These are phyloP conservation scores for Cepaea nemoralis DNA, from an alignment of 1,140 invertebrate genomes.

Conservation along the genomic window DNA sequence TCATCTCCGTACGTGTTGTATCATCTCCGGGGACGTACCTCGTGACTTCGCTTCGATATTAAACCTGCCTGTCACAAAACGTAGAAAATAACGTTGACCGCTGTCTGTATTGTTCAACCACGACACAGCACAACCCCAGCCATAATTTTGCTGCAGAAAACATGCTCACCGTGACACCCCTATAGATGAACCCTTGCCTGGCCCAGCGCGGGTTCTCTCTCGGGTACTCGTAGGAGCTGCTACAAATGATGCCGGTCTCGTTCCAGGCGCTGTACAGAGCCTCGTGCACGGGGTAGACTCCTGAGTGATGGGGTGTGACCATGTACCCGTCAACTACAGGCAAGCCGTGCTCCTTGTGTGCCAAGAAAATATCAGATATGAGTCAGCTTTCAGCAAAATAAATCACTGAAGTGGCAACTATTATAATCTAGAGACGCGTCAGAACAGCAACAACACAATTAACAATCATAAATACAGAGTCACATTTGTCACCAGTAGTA, in stretches of 20 bases:
- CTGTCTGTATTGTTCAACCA: background rate
- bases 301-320: slow-evolving; percentile 97
- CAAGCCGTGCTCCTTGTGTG: slow-evolving; percentile 81
- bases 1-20: too few species aligned
- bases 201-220: slow-evolving; percentile 90
- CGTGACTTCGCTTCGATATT: too few species aligned
- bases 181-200: slow-evolving; percentile 92
- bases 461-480: too few species aligned
- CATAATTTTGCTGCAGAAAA: too few species aligned
- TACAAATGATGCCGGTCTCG: slow-evolving; percentile 93
- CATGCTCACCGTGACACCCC: slow-evolving; percentile 89
- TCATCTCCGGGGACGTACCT: too few species aligned
- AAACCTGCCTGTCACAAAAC: too few species aligned
- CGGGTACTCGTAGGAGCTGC: slow-evolving; percentile 98
- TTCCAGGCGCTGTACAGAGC: slow-evolving; percentile 94
- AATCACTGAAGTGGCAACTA: too few species aligned
- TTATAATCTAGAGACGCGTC: too few species aligned
- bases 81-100: background rate
- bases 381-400: too few species aligned
- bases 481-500: too few species aligned
- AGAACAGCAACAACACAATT: too few species aligned
- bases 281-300: slow-evolving; percentile 98
- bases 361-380: too few species aligned
- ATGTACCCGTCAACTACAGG: slow-evolving; percentile 92
- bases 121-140: background rate